Evolutionary conservation across 2,113 vertebrate species (phyloP).

Genomic region (Tamias sibiricus): DNA sequence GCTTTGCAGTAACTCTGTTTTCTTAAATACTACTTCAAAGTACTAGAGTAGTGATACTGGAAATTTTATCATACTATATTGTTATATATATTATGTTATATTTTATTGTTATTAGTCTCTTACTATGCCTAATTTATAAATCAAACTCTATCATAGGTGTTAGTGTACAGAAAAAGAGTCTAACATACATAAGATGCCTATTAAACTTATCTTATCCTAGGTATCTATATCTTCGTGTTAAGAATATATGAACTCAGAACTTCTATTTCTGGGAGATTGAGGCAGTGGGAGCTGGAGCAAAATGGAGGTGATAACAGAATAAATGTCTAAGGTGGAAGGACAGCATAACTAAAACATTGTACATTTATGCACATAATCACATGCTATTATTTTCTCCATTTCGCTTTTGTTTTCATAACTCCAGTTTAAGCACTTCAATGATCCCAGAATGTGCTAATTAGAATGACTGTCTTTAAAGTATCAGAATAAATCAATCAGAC

Average conservation of each 20-base stretch:
- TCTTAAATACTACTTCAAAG: no score
- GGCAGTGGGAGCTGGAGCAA: neutral
- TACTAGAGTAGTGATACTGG: no score
- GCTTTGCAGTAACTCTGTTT: no score
- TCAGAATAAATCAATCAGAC: conserved; percentile 29
- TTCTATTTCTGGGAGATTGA: neutral
- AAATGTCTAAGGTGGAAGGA: neutral
- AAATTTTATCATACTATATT: no score
- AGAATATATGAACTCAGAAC: neutral
- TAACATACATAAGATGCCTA: neutral
- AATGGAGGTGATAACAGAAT: neutral
- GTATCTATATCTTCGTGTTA: neutral
- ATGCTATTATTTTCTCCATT: neutral
- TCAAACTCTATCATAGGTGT: neutral
- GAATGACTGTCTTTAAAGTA: neutral
- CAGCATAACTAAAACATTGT: neutral
- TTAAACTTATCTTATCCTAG: neutral
- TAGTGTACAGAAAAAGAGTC: neutral
- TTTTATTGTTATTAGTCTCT: no score
- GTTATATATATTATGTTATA: no score
- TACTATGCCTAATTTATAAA: neutral
- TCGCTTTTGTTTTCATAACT: conserved; percentile 42
- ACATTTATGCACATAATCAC: neutral
- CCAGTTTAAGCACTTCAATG: conserved; percentile 15
- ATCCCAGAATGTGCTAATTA: conserved; percentile 52